A percentile compares a stretch with the other conserved stretches of the same genome.
phyloP scores from a whole-genome alignment of 2,888 invertebrate species.

The Apodemia duryi region DNA sequence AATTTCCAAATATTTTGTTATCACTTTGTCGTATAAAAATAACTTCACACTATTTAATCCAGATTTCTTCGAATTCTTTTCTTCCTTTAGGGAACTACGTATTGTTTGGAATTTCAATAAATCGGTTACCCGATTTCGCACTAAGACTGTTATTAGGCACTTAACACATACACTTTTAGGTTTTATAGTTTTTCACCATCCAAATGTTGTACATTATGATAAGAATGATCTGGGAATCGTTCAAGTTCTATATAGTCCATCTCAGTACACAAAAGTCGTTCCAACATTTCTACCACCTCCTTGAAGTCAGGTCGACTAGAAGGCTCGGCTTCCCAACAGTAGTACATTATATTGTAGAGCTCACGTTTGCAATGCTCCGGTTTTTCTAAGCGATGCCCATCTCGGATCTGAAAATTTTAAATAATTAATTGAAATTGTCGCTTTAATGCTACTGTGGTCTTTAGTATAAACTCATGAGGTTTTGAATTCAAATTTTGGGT shows the following conservation, averaged over 20 bases:
- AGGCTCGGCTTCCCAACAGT: conserved; percentile 95
- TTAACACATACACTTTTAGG: too few species aligned
- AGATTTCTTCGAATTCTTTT: too few species aligned
- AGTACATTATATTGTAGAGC: conserved; percentile 96
- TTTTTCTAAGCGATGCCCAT: conserved; percentile 93
- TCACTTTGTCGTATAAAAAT: too few species aligned
- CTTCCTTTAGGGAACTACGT: too few species aligned
- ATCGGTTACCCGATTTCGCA: too few species aligned
- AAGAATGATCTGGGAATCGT: conserved; percentile 94
- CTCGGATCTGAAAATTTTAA: conserved; percentile 82
- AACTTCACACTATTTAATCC: too few species aligned
- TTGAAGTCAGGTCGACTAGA: conserved; percentile 90
- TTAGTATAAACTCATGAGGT: too few species aligned
- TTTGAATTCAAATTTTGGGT: too few species aligned
- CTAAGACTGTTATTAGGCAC: too few species aligned
- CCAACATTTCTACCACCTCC: conserved; percentile 89
- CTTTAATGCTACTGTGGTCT: too few species aligned
- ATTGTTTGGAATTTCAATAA: too few species aligned
- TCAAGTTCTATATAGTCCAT: conserved; percentile 96
- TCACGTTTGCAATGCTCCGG: conserved; percentile 96
- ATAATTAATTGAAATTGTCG: neutral
- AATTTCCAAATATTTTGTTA: too few species aligned
- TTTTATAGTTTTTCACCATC: conserved; percentile 86
- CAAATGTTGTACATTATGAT: conserved; percentile 91
- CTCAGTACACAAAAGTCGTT: conserved; percentile 91